These are phyloP conservation scores for Heloderma charlesbogerti DNA, from an alignment of 2,113 vertebrate species.

Conservation along the genomic window DNA sequence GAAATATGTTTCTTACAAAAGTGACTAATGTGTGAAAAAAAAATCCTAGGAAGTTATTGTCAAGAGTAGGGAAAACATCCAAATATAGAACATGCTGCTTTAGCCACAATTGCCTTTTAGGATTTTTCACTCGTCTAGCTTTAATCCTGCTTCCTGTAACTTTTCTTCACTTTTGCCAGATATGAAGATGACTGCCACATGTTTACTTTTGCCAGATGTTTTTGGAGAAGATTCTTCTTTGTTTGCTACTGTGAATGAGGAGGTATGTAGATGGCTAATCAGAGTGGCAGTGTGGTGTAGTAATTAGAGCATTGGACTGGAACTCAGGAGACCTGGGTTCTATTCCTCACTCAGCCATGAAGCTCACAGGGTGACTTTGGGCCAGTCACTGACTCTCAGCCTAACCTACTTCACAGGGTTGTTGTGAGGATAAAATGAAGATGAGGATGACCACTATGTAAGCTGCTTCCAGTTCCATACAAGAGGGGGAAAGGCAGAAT, in stretches of 20 bases:
- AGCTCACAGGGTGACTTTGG: too few relatives aligned
- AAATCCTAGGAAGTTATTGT: not conserved
- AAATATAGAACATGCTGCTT: not conserved
- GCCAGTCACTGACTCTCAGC: too few relatives aligned
- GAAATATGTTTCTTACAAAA: conserved; percentile 14
- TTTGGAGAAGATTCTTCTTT: conserved; percentile 76
- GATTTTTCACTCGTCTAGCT: not conserved
- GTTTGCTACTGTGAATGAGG: conserved; percentile 69
- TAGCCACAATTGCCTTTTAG: not conserved
- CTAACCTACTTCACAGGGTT: too few relatives aligned
- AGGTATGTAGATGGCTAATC: conserved; percentile 56
- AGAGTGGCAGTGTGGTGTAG: not conserved
- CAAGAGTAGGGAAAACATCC: not conserved
- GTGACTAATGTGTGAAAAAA: not conserved
- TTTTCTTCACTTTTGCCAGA: conserved; percentile 70
- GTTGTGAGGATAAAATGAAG: too few relatives aligned
- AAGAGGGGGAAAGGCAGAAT: too few relatives aligned
- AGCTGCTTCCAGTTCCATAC: too few relatives aligned
- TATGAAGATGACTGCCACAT: conserved; percentile 77
- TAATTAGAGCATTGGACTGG: too few relatives aligned
- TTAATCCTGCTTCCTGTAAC: conserved; percentile 15
- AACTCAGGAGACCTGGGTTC: too few relatives aligned
- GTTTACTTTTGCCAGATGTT: conserved; percentile 75
- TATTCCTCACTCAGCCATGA: too few relatives aligned
- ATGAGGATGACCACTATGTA: too few relatives aligned